Base-by-base conservation (phyloP, 2,888 invertebrate genomes). In the Mythimna lalbum region DNA sequence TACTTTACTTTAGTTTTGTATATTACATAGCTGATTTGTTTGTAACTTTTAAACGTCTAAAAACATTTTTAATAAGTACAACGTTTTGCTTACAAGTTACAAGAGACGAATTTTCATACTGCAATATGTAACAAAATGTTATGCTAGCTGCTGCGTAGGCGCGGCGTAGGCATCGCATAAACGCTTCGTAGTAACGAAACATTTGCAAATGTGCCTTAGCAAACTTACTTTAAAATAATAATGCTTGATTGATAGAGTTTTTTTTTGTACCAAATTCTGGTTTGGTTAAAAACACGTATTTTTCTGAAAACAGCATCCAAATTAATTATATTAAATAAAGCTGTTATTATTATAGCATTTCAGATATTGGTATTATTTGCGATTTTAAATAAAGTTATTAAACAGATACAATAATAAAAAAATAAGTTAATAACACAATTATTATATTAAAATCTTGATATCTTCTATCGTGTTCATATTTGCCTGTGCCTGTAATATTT, bases 1-100 rank as follows among this genome's bases (percentile, higher is more conserved):
- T 73, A 36, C 3, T 43, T n/a, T 19, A 47, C 1, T 27, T 53
- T 63, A 57, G 33, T 49, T 66, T 63, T 67, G 39, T 79, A 59
- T 55, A 66, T 49, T 43, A n/a, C n/a, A n/a, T n/a, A 47, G 36
- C 52, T 66, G n/a, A 53, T 43, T 69, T 21, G 5, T 57, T 55
- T 52, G 14, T 73, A 55, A 36, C 33, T 76, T 63, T n/a, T 6
- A 50, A 17, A 50, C 23, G 23, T 17, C 19, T 5, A 52, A 0
- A 10, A 9, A 23, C 39, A 27, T 33, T 27, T 60, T 61, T 21
- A 1, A n/a, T n/a, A n/a, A n/a, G n/a, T 17, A 10, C 4, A 4
- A n/a, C 6, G n/a, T 57, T 36, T n/a, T 56, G 1, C 33, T 19
- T 14, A 43, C 9, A 31, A 39, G 12, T 7, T 68, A n/a, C 12